Evolutionary conservation across 2,797 vertebrate genomes (phyloP).

Genomic region (Sphaeramia orbicularis): DNA sequence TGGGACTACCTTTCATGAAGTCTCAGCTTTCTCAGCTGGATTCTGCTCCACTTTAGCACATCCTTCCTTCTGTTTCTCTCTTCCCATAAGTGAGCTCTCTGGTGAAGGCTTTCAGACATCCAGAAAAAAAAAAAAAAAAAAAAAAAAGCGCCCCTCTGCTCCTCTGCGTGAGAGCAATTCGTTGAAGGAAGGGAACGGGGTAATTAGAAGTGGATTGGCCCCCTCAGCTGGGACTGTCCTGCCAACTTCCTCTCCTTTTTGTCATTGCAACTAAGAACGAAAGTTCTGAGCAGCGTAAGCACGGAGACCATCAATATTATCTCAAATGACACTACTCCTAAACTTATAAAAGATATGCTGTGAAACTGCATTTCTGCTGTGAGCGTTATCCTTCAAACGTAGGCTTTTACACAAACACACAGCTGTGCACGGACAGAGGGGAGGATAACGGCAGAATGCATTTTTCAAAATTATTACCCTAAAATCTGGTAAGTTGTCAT

Average conservation of each 20-base stretch:
- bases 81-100: slow-evolving; percentile 55
- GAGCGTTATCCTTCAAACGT: background rate
- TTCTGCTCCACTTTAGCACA: slow-evolving; percentile 65
- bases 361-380: background rate
- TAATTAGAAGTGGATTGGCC: slow-evolving; percentile 62
- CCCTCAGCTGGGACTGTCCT: slow-evolving; percentile 59
- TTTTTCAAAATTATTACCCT: too few species aligned
- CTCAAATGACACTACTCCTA: background rate
- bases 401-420: background rate
- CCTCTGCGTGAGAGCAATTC: slow-evolving; percentile 42
- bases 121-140: too few species aligned
- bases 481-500: too few species aligned
- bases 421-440: too few species aligned
- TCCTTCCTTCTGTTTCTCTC: slow-evolving; percentile 50
- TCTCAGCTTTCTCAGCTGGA: slow-evolving; percentile 58
- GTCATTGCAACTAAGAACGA: slow-evolving; percentile 10
- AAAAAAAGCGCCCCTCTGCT: slow-evolving; percentile 36
- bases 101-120: slow-evolving; percentile 44
- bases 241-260: slow-evolving; percentile 47
- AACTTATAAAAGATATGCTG: background rate
- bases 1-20: slow-evolving; percentile 63
- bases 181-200: slow-evolving; percentile 40
- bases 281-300: slow-evolving; percentile 54
- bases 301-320: slow-evolving; percentile 9
- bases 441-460: too few species aligned